Conservation (phyloP, 1,140 invertebrate genomes). For the Plodia interpunctella region DNA sequence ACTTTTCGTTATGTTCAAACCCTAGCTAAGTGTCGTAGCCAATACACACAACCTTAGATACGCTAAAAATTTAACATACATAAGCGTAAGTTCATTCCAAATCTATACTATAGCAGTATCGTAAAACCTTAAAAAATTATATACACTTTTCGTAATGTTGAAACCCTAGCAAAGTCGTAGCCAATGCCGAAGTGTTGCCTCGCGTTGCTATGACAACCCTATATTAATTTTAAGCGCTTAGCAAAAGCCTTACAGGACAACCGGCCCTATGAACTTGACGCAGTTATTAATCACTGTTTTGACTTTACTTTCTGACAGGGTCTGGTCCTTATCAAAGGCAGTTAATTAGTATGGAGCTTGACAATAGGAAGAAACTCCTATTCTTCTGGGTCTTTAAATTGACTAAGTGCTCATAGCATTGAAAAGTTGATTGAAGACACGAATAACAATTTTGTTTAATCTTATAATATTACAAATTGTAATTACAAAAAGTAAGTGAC, state of each 20-base stretch:
- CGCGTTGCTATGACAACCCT: slow-evolving; percentile 8
- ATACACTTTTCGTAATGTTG: not conserved
- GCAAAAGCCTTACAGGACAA: not conserved
- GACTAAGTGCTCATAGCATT: no score
- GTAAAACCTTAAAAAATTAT: no score
- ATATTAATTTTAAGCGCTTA: slow-evolving; percentile 11
- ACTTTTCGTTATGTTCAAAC: no score
- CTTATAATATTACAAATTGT: no score
- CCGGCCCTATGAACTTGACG: slow-evolving; percentile 8
- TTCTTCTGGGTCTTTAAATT: not conserved
- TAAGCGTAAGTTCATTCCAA: no score
- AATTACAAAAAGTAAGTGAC: no score
- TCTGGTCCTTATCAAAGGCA: slow-evolving; percentile 7
- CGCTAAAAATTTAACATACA: no score
- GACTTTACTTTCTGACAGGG: slow-evolving; percentile 6
- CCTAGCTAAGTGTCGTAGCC: no score
- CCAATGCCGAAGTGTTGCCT: slow-evolving; percentile 3
- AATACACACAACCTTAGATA: no score
- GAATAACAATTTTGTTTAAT: no score
- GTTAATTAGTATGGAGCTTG: slow-evolving; percentile 10
- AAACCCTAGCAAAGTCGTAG: not conserved
- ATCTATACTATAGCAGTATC: no score
- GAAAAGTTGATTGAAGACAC: no score
- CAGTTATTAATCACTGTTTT: slow-evolving; percentile 13
- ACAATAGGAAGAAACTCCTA: not conserved